These are phyloP conservation scores for Actinemys pallida DNA, from an alignment of 2,113 vertebrate genomes.

Conservation along the genomic window DNA sequence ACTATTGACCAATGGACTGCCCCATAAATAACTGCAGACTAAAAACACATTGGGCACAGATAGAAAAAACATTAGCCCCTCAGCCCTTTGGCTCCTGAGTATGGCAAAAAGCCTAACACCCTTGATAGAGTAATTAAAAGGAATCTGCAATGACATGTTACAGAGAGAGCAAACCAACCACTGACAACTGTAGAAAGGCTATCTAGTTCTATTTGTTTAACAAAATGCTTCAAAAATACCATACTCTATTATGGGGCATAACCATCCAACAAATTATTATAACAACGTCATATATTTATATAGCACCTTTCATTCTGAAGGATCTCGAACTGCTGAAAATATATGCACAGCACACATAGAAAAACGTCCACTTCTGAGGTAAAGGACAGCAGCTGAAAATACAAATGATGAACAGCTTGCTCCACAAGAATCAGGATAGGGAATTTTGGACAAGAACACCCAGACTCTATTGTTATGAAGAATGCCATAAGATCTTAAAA, in stretches of 20 bases:
- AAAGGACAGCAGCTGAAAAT: background rate
- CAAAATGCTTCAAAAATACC: background rate
- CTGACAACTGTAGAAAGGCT: background rate
- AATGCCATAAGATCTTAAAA: background rate
- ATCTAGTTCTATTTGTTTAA: background rate
- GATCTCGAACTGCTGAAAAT: constrained; percentile 24
- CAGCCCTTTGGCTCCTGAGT: constrained; percentile 43
- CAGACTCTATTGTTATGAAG: background rate
- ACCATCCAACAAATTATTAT: background rate
- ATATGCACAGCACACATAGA: background rate
- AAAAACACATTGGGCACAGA: constrained; percentile 59
- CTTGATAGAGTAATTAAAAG: constrained; percentile 63
- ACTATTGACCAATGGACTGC: constrained; percentile 25
- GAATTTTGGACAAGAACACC: background rate
- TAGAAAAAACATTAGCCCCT: constrained; percentile 56
- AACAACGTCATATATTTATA: constrained; percentile 21
- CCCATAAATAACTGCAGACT: constrained; percentile 68
- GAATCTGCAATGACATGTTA: constrained; percentile 47
- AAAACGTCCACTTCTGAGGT: background rate
- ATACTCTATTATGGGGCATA: background rate
- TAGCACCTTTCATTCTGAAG: constrained; percentile 11
- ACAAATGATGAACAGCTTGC: background rate
- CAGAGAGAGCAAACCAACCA: constrained; percentile 47
- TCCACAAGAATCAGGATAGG: background rate
- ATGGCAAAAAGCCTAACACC: constrained; percentile 49